phyloP scores from a whole-genome alignment of 1,140 invertebrate genomes.

The Solenopsis fugax region DNA sequence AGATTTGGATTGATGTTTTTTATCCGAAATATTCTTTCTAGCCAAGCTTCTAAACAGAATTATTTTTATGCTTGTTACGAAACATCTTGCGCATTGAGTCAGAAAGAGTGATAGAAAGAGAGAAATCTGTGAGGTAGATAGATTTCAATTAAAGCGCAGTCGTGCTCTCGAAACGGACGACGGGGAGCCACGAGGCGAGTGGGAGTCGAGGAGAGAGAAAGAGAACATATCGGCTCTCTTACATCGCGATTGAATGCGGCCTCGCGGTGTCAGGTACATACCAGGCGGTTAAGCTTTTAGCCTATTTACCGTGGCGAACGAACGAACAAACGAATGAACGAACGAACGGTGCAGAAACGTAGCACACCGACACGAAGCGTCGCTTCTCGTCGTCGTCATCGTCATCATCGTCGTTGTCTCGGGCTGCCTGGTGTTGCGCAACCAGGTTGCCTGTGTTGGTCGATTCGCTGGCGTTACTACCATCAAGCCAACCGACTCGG shows the following conservation, averaged over 20 bases:
- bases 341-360: conserved; percentile 60
- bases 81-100: neutral
- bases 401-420: conserved; percentile 25
- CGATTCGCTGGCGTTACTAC: conserved; percentile 10
- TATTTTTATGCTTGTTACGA: neutral
- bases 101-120: neutral
- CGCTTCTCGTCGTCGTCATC: conserved; percentile 33
- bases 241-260: conserved; percentile 36
- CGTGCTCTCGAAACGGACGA: conserved; percentile 6
- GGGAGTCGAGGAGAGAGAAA: conserved; percentile 40
- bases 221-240: conserved; percentile 40
- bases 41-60: neutral
- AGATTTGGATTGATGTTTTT: neutral
- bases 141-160: conserved; percentile 44
- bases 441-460: conserved; percentile 46
- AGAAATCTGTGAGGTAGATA: neutral
- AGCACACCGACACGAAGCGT: conserved; percentile 25
- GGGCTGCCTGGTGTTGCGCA: conserved; percentile 61
- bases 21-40: neutral
- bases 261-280: conserved; percentile 68
- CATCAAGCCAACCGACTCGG: conserved; percentile 20
- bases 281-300: conserved; percentile 65
- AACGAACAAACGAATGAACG: conserved; percentile 49
- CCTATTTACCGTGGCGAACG: conserved; percentile 63
- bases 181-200: neutral